A percentile compares a stretch with the other conserved stretches of the same genome.
phyloP scores from a whole-genome alignment of 2,888 invertebrate genomes.

The Nudaria mundana region DNA sequence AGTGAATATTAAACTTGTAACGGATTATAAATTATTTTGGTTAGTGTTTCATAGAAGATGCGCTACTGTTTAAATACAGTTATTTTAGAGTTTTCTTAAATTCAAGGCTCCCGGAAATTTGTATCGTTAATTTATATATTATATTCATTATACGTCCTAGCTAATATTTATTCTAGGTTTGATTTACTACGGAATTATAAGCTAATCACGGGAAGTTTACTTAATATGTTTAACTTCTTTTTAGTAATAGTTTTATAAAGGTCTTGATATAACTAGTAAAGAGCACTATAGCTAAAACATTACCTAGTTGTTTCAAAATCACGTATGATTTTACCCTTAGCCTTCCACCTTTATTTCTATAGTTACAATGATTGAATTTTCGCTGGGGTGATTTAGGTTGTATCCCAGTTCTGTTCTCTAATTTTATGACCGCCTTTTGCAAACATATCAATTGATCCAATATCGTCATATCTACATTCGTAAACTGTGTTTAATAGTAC shows the following conservation, averaged over 20 bases:
- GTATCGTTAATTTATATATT: background rate
- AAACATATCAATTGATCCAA: background rate
- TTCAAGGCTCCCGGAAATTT: background rate
- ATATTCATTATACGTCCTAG: background rate
- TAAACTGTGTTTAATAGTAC: too few species aligned
- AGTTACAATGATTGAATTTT: conserved; percentile 46
- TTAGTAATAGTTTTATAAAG: too few species aligned
- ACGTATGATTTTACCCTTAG: too few species aligned
- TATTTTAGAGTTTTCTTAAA: background rate
- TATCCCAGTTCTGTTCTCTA: conserved; percentile 5
- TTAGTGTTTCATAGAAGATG: conserved; percentile 1
- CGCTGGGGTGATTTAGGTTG: conserved; percentile 28
- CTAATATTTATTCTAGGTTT: too few species aligned
- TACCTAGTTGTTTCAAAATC: too few species aligned
- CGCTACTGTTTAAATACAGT: background rate
- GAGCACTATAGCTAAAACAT: too few species aligned
- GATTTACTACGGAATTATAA: too few species aligned
- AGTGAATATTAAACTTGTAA: conserved; percentile 5
- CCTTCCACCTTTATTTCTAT: too few species aligned
- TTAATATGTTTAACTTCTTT: too few species aligned
- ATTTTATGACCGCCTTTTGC: conserved; percentile 15
- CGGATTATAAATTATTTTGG: conserved; percentile 2
- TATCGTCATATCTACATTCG: too few species aligned
- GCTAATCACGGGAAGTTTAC: too few species aligned
- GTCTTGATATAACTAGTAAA: too few species aligned